Percentiles rank a stretch among this genome's conserved stretches.
Evolutionary conservation across 1,140 invertebrate species (phyloP).

Genomic region (Colletes gigas): DNA sequence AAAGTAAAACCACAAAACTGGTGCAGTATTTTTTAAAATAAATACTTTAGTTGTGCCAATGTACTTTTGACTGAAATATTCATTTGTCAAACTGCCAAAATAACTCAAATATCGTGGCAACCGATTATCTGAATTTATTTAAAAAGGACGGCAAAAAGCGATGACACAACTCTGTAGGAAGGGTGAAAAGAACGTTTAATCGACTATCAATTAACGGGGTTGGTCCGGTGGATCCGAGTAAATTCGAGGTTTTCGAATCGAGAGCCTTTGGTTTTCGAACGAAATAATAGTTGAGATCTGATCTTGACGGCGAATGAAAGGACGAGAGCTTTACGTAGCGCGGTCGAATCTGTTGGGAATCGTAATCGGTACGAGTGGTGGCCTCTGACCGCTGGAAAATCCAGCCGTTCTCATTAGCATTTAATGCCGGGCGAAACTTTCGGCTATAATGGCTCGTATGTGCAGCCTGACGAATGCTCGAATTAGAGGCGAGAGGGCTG

Average conservation of each 20-base stretch:
- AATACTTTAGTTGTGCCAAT: too few species aligned
- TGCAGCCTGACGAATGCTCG: constrained; percentile 66
- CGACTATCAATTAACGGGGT: constrained; percentile 57
- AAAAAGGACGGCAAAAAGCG: too few species aligned
- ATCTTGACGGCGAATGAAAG: constrained; percentile 40
- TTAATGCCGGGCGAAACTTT: constrained; percentile 72
- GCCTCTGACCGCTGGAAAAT: constrained; percentile 68
- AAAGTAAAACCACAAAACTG: too few species aligned
- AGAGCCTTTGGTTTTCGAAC: constrained; percentile 33
- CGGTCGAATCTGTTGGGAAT: constrained; percentile 60
- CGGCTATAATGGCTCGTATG: constrained; percentile 68
- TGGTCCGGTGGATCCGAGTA: constrained; percentile 25
- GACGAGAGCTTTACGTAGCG: constrained; percentile 42
- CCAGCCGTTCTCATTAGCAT: constrained; percentile 70
- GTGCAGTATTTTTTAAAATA: too few species aligned
- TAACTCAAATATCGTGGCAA: too few species aligned
- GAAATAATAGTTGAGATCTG: constrained; percentile 67
- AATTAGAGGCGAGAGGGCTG: constrained; percentile 62
- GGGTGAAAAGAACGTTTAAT: constrained; percentile 10
- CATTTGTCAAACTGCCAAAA: too few species aligned
- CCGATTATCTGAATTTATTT: too few species aligned
- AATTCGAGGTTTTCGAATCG: constrained; percentile 48
- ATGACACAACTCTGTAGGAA: neutral
- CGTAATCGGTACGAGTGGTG: constrained; percentile 70
- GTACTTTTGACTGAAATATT: too few species aligned